Evolutionary conservation across 2,113 vertebrate species (phyloP), one percentile per base, ranked within the genome.

Genomic region (Sus scrofa): DNA sequence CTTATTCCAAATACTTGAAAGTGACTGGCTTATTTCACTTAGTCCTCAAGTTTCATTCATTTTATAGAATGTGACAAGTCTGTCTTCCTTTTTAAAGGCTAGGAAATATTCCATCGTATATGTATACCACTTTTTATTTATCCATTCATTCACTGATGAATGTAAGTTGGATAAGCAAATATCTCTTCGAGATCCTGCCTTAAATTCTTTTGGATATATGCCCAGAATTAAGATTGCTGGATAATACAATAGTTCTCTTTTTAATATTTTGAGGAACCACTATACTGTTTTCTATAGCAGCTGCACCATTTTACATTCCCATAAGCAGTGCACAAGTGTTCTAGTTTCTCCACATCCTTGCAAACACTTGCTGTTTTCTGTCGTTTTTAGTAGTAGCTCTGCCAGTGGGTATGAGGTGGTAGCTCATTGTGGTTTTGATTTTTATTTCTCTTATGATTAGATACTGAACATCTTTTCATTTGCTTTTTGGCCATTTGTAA

Each of bases 21-120:
- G 1, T 88, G 19, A 88, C 60, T 90, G 37, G 30, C 22, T 93
- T 74, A 83, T 95, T 85, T 96, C 56, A 84, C 27, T 37, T 54
- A 39, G 8, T 90, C 75, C 37, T 96, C 68, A 87, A 13, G 75
- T 7, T 85, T 92, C n/a, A 63, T 95, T 37, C 54, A 52, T 52
- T 3, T 62, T 81, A 26, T 60, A 34, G 26, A n/a, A 39, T 37
- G 12, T 32, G 62, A 15, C 50, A 92, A 3, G 7, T 62, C 68
- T 85, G 88, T 44, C 56, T 73, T 83, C 54, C 44, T 58, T 70
- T 93, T 89, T 60, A 27, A 74, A 91, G 60, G 26, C 39, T 70
- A 78, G 32, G 30, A 85, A 83, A 26, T 74, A 85, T 32, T 78
- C 24, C 30, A 11, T 12, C 27, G 6, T 52, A 15, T 86, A 24